These are phyloP conservation scores for Trachemys scripta DNA, from an alignment of 2,113 vertebrate genomes.

Conservation along the genomic window DNA sequence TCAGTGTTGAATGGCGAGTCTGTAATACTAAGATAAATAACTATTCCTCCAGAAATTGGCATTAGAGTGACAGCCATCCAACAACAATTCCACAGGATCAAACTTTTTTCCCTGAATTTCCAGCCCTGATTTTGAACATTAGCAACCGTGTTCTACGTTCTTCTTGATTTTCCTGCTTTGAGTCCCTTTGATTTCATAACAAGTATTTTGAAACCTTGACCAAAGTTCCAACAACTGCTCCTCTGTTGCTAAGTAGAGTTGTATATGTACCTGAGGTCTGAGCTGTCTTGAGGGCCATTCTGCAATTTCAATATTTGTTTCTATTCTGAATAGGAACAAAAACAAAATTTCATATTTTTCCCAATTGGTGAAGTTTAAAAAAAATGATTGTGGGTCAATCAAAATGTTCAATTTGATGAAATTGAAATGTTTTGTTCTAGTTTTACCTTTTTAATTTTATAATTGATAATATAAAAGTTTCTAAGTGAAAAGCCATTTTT, in stretches of 20 bases:
- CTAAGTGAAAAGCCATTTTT: neutral
- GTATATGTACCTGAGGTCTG: neutral
- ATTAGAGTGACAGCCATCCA: neutral
- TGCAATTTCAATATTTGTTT: neutral
- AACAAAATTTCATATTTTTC: neutral
- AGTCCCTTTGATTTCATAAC: neutral
- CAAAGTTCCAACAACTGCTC: neutral
- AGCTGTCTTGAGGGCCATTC: neutral
- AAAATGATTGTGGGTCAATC: neutral
- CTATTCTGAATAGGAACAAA: neutral
- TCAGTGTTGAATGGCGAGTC: neutral
- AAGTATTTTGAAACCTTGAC: neutral
- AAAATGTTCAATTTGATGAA: neutral
- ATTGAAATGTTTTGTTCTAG: neutral
- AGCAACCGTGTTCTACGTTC: neutral
- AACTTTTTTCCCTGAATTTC: neutral
- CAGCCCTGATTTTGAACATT: neutral
- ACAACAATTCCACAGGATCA: neutral
- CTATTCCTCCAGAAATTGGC: neutral
- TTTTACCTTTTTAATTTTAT: neutral
- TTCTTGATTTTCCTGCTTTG: neutral
- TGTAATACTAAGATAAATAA: neutral
- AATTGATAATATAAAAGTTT: neutral
- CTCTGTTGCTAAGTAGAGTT: neutral
- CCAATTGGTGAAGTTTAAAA: neutral